Evolutionary conservation across 1,140 invertebrate species (phyloP).

Genomic region (Drosophila sucinea): DNA sequence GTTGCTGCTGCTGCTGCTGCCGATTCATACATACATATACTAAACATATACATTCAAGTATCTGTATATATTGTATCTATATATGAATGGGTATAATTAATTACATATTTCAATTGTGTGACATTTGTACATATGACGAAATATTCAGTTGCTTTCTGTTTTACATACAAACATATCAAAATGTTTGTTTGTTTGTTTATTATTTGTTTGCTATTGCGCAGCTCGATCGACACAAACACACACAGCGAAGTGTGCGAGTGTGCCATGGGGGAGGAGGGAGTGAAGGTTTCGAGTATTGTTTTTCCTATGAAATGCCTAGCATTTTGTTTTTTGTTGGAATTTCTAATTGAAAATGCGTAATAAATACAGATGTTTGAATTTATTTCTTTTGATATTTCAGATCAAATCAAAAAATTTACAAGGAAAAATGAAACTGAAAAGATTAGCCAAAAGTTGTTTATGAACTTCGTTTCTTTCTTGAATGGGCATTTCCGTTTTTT

Average conservation of each 20-base stretch:
- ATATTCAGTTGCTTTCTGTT: constrained; percentile 37
- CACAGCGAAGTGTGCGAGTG: not conserved
- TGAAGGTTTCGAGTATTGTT: constrained; percentile 1
- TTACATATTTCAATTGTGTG: constrained; percentile 67
- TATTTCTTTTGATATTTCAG: not conserved
- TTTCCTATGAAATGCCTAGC: constrained; percentile 6
- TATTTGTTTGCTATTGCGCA: constrained; percentile 30
- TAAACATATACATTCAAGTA: not conserved
- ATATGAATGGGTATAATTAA: constrained; percentile 47
- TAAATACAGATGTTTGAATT: constrained; percentile 9
- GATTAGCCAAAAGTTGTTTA: not conserved
- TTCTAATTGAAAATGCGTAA: constrained; percentile 22
- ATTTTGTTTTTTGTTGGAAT: constrained; percentile 2
- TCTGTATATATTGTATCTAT: not conserved
- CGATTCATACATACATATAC: constrained; percentile 24
- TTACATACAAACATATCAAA: constrained; percentile 39
- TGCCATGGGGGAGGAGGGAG: not conserved
- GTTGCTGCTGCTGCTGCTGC: constrained; percentile 27
- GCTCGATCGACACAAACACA: constrained; percentile 18
- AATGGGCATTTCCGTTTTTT: no score
- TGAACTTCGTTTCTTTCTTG: no score
- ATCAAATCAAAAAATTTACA: constrained; percentile 4
- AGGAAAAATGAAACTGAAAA: not conserved
- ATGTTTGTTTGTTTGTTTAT: constrained; percentile 36
- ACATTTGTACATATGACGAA: constrained; percentile 55